Evolutionary conservation across 2,113 vertebrate genomes (phyloP), one percentile per base, ranked within the genome.

Genomic region (Seriola quinqueradiata): DNA sequence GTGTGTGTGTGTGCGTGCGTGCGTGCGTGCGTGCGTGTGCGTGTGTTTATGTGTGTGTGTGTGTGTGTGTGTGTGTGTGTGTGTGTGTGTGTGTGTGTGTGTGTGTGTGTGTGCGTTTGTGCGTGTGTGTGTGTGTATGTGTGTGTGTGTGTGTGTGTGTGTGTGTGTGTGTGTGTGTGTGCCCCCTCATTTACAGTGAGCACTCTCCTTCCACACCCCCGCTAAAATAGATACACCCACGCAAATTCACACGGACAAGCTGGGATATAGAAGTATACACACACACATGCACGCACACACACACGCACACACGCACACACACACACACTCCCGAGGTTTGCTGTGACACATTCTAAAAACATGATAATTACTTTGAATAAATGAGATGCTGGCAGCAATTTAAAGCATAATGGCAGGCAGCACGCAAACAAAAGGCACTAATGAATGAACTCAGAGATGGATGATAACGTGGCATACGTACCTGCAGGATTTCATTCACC

Each of bases 401-500:
- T 54, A 48, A 84, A 77, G 38, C 77, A 8, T 71, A 69, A 81
- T 66, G 52, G 71, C 61, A 89, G 52, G 75, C 85, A 44, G 46
- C 57, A 68, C 19, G 8, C 75, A 83, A 86, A 86, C 79, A 89
- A 85, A 87, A 88, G 75, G 63, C 65, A 60, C 71, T 71, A 76
- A 86, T 87, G 86, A 89, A 88, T 84, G 83, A 89, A 90, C 64
- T 88, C 85, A 19, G 38, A 83, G 79, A 88, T 54, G 86, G 79
- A 86, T 82, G 81, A 72, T 54, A 84, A 87, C 40, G 71, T 90
- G 85, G 60, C 84, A 89, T 91, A 94, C 92, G 60, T 91, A 95
- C 95, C 95, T 95, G 92, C 79, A 84, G 79, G 82, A 81, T 85
- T 91, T 84, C 83, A 86, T 89, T 89, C 87, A 89, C 6, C 70